Conservation (phyloP, 2,797 vertebrate genomes). For the Molossus alvarezi region DNA sequence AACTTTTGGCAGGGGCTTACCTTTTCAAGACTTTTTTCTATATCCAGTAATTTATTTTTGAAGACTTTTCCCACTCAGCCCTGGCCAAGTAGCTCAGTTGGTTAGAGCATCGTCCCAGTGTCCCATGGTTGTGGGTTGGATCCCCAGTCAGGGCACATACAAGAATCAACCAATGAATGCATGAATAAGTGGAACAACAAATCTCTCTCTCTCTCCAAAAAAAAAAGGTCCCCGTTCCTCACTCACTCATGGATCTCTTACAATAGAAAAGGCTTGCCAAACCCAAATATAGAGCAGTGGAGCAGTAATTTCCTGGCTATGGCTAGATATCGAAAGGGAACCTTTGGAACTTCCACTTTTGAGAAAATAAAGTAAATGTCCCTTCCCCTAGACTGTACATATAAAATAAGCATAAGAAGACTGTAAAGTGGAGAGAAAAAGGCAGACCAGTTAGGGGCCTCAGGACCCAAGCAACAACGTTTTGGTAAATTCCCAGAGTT, state of each 20-base stretch:
- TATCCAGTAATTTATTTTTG: conserved; percentile 60
- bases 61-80: conserved; percentile 7
- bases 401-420: conserved; percentile 50
- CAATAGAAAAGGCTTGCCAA: conserved; percentile 8
- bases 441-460: neutral
- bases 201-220: neutral
- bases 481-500: neutral
- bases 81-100: neutral
- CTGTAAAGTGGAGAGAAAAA: conserved; percentile 27
- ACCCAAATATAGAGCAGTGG: conserved; percentile 11
- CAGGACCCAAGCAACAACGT: neutral
- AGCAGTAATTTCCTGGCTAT: conserved; percentile 42
- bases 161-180: neutral
- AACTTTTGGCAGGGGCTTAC: conserved; percentile 39
- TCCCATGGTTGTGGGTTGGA: neutral
- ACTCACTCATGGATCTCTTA: neutral
- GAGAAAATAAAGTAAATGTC: conserved; percentile 37
- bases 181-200: neutral
- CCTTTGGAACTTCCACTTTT: conserved; percentile 13
- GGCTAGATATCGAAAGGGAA: conserved; percentile 61
- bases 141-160: neutral
- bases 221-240: neutral
- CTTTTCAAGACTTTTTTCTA: conserved; percentile 18
- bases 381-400: conserved; percentile 11
- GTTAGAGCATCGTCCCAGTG: neutral